Evolutionary conservation across 2,888 invertebrate species (phyloP).

Genomic region (Pollenia angustigena): DNA sequence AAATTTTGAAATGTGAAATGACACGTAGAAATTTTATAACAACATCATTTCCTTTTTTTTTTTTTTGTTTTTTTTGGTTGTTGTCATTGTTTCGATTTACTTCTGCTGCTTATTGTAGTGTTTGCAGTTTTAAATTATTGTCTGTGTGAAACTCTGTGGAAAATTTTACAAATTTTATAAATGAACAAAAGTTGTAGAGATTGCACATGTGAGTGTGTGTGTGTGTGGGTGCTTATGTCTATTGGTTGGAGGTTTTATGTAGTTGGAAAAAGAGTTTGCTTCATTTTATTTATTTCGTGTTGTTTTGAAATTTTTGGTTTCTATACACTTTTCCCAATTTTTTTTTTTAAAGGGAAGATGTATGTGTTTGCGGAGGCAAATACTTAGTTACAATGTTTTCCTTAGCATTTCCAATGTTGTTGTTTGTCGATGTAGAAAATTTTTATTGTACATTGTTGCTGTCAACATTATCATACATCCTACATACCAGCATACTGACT

Average conservation of each 20-base stretch:
- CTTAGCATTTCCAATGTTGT: slow-evolving; percentile 5
- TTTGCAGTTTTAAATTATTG: slow-evolving; percentile 20
- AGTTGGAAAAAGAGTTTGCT: slow-evolving; percentile 39
- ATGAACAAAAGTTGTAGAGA: no score
- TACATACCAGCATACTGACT: slow-evolving; percentile 1
- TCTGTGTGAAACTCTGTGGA: slow-evolving; percentile 56
- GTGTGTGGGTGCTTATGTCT: background rate
- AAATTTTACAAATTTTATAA: slow-evolving; percentile 33
- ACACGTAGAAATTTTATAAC: slow-evolving; percentile 60
- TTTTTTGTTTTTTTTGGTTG: slow-evolving; percentile 13
- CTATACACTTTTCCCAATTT: slow-evolving; percentile 32
- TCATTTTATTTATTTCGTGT: background rate
- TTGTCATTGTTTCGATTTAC: background rate
- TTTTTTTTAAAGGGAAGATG: slow-evolving; percentile 33
- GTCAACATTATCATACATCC: slow-evolving; percentile 47
- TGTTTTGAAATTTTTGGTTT: slow-evolving; percentile 1
- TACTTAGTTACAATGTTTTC: background rate
- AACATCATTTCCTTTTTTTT: slow-evolving; percentile 40
- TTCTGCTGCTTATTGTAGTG: background rate
- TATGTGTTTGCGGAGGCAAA: background rate
- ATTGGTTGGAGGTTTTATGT: slow-evolving; percentile 24
- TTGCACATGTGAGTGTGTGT: background rate
- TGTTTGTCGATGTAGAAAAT: slow-evolving; percentile 53
- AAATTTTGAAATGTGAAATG: slow-evolving; percentile 64
- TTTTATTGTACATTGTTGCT: slow-evolving; percentile 43